A percentile compares a stretch with the other conserved stretches of the same genome.
Evolutionary conservation across 1,140 invertebrate species (phyloP).

Genomic region (Sarcophaga peregrina): DNA sequence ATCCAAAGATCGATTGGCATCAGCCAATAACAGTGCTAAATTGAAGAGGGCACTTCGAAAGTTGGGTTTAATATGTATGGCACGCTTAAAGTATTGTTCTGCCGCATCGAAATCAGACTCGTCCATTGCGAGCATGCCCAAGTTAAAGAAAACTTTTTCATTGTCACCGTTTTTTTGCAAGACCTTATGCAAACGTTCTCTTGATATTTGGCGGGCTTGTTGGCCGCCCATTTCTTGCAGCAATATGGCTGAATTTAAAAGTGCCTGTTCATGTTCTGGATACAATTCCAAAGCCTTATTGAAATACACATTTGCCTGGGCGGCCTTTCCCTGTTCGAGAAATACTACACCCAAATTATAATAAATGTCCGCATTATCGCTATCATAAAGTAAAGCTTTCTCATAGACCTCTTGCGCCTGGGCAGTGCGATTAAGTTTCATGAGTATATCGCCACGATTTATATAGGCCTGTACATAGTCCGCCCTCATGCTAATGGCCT

Average conservation of each 20-base stretch:
- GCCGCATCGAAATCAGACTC: slow-evolving; percentile 88
- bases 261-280: slow-evolving; percentile 93
- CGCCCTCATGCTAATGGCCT: slow-evolving; percentile 96
- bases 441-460: slow-evolving; percentile 94
- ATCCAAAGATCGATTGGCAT: slow-evolving; percentile 87
- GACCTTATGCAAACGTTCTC: slow-evolving; percentile 83
- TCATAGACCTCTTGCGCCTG: slow-evolving; percentile 97
- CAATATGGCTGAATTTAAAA: slow-evolving; percentile 94
- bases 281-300: slow-evolving; percentile 93
- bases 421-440: slow-evolving; percentile 93
- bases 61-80: slow-evolving; percentile 84
- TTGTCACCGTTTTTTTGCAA: slow-evolving; percentile 83
- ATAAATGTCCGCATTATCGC: slow-evolving; percentile 95
- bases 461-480: slow-evolving; percentile 98
- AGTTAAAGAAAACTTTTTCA: slow-evolving; percentile 92
- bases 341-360: slow-evolving; percentile 97
- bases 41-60: slow-evolving; percentile 96
- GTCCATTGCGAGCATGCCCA: slow-evolving; percentile 97
- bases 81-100: slow-evolving; percentile 88
- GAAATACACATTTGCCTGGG: slow-evolving; percentile 90
- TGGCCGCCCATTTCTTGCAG: slow-evolving; percentile 88
- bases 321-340: slow-evolving; percentile 90
- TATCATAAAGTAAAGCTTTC: slow-evolving; percentile 91
- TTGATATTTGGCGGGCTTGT: slow-evolving; percentile 80
- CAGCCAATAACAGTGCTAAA: slow-evolving; percentile 88